These are phyloP conservation scores for Coregonus suidteri DNA, from an alignment of 2,797 vertebrate genomes.

Conservation along the genomic window DNA sequence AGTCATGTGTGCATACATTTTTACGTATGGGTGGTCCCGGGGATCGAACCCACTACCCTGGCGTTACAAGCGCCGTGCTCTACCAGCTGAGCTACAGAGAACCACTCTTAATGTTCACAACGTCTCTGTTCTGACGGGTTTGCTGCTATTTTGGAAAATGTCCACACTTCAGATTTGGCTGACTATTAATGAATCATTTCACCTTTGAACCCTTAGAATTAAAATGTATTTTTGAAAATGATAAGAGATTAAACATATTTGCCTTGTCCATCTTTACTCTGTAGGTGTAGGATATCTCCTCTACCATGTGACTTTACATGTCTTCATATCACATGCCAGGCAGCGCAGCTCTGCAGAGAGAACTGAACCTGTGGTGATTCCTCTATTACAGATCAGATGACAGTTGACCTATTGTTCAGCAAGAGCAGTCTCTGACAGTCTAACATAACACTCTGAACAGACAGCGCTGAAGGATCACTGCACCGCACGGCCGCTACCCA, in stretches of 20 bases:
- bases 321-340: background rate
- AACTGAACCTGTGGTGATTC: background rate
- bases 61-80: too few relatives aligned
- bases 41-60: too few relatives aligned
- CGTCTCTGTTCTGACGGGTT: background rate
- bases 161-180: too few relatives aligned
- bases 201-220: too few relatives aligned
- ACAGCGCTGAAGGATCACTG: conserved; percentile 34
- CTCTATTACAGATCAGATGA: conserved; percentile 7
- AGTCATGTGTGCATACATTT: too few relatives aligned
- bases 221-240: background rate
- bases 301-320: background rate
- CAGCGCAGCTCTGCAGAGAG: background rate
- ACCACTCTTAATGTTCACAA: background rate
- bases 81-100: too few relatives aligned
- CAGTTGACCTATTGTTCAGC: background rate
- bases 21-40: too few relatives aligned
- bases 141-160: background rate
- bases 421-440: conserved; percentile 34
- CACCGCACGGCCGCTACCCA: conserved; percentile 41
- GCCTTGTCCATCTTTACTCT: background rate
- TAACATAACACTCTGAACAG: conserved; percentile 48
- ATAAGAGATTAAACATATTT: background rate
- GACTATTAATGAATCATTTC: too few relatives aligned
- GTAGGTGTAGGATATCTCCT: too few relatives aligned